phyloP scores from a whole-genome alignment of 2,113 vertebrate genomes.

The Neolamprologus brichardi region DNA sequence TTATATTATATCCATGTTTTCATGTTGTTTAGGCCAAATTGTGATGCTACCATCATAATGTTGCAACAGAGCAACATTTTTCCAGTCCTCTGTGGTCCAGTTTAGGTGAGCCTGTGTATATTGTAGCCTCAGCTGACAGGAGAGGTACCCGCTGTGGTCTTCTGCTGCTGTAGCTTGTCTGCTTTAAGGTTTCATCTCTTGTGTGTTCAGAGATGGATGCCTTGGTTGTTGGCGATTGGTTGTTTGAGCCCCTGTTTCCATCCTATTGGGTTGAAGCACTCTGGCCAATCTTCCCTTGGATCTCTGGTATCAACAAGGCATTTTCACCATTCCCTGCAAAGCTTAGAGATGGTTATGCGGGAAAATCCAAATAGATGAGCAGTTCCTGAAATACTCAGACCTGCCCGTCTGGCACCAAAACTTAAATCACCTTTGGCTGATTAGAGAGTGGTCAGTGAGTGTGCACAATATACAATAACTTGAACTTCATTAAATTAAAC shows the following conservation, averaged over 20 bases:
- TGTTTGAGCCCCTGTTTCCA: background rate
- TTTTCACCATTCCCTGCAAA: background rate
- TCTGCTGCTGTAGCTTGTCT: background rate
- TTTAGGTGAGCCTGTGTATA: background rate
- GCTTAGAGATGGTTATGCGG: background rate
- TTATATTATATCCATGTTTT: background rate
- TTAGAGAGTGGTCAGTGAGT: background rate
- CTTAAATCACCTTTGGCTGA: background rate
- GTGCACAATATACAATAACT: background rate
- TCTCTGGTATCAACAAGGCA: background rate
- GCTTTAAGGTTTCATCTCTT: background rate
- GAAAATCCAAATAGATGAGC: background rate
- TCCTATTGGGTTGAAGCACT: background rate
- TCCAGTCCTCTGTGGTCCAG: background rate
- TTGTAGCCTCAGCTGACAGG: background rate
- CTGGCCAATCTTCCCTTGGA: background rate
- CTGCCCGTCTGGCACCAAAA: rapidly evolving
- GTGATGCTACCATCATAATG: background rate
- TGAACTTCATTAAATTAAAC: background rate
- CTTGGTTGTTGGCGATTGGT: background rate
- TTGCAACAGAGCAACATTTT: background rate
- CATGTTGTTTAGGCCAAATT: background rate
- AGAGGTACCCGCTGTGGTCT: background rate
- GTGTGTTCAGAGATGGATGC: background rate
- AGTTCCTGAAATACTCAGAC: background rate